These are phyloP conservation scores for Nyctereutes procyonoides DNA, from an alignment of 2,113 vertebrate genomes.

Conservation along the genomic window DNA sequence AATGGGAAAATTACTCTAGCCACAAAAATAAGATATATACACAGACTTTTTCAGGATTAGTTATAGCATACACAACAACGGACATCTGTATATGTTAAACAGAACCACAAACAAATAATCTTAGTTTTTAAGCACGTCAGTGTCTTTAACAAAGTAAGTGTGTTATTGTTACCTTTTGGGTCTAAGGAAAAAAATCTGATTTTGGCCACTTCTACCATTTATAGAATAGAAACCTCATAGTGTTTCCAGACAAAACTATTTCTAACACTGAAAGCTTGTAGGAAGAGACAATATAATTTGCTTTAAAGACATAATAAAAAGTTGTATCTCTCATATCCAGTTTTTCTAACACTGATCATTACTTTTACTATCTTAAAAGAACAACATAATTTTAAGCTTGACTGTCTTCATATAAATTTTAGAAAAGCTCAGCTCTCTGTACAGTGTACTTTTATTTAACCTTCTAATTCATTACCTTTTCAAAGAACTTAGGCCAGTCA, in stretches of 20 bases:
- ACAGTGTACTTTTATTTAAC: background rate
- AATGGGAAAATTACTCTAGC: slow-evolving; percentile 5
- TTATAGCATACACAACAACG: background rate
- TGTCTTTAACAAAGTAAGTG: background rate
- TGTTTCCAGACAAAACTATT: slow-evolving; percentile 14
- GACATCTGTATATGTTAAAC: background rate
- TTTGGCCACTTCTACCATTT: slow-evolving; percentile 21
- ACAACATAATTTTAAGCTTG: background rate
- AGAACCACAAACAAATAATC: background rate
- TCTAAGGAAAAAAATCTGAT: slow-evolving; percentile 4
- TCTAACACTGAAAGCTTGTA: background rate
- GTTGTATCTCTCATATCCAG: background rate
- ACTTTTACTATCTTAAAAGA: slow-evolving; percentile 49
- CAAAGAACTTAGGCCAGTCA: slow-evolving; percentile 95
- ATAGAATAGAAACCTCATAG: background rate
- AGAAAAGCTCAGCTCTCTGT: background rate
- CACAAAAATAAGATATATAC: slow-evolving; percentile 7
- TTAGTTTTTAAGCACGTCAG: background rate
- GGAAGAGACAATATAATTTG: background rate
- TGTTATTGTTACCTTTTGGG: background rate
- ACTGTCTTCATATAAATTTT: background rate
- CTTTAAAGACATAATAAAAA: background rate
- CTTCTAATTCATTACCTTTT: slow-evolving; percentile 89
- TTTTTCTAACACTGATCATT: background rate
- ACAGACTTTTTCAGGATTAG: background rate